Base-by-base conservation (phyloP, 2,888 invertebrate genomes). In the Eupithecia pulchellata region DNA sequence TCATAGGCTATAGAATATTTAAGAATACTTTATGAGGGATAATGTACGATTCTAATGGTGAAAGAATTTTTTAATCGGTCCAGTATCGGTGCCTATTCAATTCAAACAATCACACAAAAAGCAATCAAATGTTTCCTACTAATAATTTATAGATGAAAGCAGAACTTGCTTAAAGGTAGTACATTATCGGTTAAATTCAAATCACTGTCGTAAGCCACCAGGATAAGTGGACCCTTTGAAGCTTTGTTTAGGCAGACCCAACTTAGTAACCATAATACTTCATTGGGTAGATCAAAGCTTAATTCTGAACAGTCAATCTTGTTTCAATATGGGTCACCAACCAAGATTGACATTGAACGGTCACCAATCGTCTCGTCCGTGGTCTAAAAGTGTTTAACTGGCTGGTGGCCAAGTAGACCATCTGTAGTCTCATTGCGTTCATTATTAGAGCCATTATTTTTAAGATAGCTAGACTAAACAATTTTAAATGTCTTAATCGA, bases 301-400 rank as follows among this genome's bases (percentile, higher is more conserved):
- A 75, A 72, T 73, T 75, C 73, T 73, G 75, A 63, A 60, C 75
- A 69, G 75, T 71, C 66, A 71, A 27, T 64, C 64, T 39, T 17
- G 6, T 42, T 68, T 65, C 70, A 70, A 85, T 82, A 78, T 88
- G 81, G 89, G 88, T 86, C 86, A 83, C 79, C 73, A 80, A 79
- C 80, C 79, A 82, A 83, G 84, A 88, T 87, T 91, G 92, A 91
- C 91, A 91, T 91, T 92, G 91, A 89, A 87, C 81, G 78, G 76
- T 63, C 79, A 85, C 84, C 81, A 80, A 82, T 78, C 77, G 82
- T 75, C 82, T 75, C 79, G 82, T 83, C 79, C 78, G 79, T 78
- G 79, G 82, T 84, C 84, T 86, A 82, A 84, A 81, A 80, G 81
- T 77, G 69, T 80, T 68, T 75, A 80, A 79, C 85, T 91, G 91